These are phyloP conservation scores for Onychomys torridus DNA, from an alignment of 2,797 vertebrate species.

Conservation along the genomic window DNA sequence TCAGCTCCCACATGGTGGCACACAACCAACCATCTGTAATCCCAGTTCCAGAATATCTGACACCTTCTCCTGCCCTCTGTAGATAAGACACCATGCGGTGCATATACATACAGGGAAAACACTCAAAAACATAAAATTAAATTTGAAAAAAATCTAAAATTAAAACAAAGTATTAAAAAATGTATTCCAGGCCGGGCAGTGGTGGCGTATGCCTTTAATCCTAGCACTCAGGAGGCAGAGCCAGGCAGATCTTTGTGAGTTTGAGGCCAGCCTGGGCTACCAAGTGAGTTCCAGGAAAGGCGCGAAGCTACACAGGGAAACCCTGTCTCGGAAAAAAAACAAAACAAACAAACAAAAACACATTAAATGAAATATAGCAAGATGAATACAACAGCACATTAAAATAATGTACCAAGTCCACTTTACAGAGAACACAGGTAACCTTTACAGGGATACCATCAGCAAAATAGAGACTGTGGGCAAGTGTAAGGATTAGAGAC, in stretches of 20 bases:
- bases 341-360: too few relatives aligned
- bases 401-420: conserved; percentile 31
- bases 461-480: background rate
- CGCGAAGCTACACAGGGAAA: too few relatives aligned
- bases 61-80: background rate
- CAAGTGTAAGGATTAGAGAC: background rate
- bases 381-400: conserved; percentile 8
- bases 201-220: too few relatives aligned
- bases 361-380: conserved; percentile 56
- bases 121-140: background rate
- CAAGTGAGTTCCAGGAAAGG: too few relatives aligned
- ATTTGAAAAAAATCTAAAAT: background rate
- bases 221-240: too few relatives aligned
- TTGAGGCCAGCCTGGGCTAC: too few relatives aligned
- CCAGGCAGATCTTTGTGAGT: too few relatives aligned
- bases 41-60: background rate
- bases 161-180: background rate
- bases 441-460: background rate
- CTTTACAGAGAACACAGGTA: conserved; percentile 33
- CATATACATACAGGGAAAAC: background rate
- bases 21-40: background rate
- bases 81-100: background rate
- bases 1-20: background rate
- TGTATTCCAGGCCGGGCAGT: too few relatives aligned
- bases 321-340: too few relatives aligned